A percentile compares a stretch with the other conserved stretches of the same genome.
These are phyloP conservation scores for Allophyes oxyacanthae DNA, from an alignment of 2,888 invertebrate genomes.

Conservation along the genomic window DNA sequence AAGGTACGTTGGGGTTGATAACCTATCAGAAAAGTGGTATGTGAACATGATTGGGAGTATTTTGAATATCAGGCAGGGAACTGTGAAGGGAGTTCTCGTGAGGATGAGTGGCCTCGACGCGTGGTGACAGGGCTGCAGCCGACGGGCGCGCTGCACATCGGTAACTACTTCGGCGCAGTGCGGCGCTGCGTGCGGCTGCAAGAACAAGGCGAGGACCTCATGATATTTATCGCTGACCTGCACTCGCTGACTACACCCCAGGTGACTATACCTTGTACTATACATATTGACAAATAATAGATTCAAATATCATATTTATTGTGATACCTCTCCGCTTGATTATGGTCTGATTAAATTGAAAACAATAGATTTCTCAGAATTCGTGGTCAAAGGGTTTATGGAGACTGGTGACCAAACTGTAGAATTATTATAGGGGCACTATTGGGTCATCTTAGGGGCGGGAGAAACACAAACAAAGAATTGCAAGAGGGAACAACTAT, in stretches of 20 bases:
- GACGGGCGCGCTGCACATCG: constrained; percentile 97
- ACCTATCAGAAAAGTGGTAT: background rate
- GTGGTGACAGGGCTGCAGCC: constrained; percentile 99
- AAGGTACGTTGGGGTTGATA: constrained; percentile 37
- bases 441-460: too few relatives aligned
- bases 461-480: too few relatives aligned
- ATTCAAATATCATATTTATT: too few relatives aligned
- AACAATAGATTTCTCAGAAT: too few relatives aligned
- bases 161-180: constrained; percentile 99
- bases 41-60: constrained; percentile 2
- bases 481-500: too few relatives aligned
- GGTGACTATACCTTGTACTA: constrained; percentile 74
- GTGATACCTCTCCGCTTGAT: too few relatives aligned
- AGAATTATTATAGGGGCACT: too few relatives aligned
- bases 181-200: constrained; percentile 96
- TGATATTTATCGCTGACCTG: constrained; percentile 96
- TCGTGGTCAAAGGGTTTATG: too few relatives aligned
- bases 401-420: too few relatives aligned
- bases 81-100: constrained; percentile 12
- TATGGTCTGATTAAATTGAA: too few relatives aligned
- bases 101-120: constrained; percentile 85
- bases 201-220: constrained; percentile 91
- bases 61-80: constrained; percentile 36
- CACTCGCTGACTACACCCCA: constrained; percentile 97
- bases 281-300: background rate